phyloP scores from a whole-genome alignment of 2,888 invertebrate genomes.

The Carabus problematicus region DNA sequence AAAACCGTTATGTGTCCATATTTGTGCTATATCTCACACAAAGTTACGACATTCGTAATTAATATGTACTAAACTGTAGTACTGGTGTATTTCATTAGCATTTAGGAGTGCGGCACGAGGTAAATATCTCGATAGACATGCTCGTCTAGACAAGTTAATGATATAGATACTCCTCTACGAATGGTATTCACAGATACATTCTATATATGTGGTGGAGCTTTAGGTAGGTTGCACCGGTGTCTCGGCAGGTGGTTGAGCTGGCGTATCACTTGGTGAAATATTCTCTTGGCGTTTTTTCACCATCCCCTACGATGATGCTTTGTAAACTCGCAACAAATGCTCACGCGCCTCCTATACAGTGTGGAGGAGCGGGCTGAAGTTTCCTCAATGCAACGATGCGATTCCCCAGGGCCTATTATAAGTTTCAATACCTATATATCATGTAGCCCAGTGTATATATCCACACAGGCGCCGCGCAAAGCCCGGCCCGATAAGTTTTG shows the following conservation, averaged over 20 bases:
- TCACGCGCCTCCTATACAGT: constrained; percentile 39
- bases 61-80: too few relatives aligned
- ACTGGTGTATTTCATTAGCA: too few relatives aligned
- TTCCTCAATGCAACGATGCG: constrained; percentile 49
- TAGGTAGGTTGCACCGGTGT: too few relatives aligned
- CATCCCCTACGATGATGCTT: constrained; percentile 49
- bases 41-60: too few relatives aligned
- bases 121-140: too few relatives aligned
- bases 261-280: constrained; percentile 51
- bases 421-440: constrained; percentile 60
- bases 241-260: constrained; percentile 53
- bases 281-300: constrained; percentile 52
- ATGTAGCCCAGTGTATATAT: constrained; percentile 55
- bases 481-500: constrained; percentile 56
- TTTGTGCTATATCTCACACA: too few relatives aligned
- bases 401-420: constrained; percentile 57
- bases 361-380: constrained; percentile 45
- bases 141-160: too few relatives aligned
- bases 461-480: constrained; percentile 43
- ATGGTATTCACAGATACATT: too few relatives aligned
- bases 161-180: too few relatives aligned
- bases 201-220: too few relatives aligned
- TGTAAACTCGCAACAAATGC: constrained; percentile 55
- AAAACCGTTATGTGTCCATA: too few relatives aligned
- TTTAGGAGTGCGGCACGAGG: too few relatives aligned